phyloP scores from a whole-genome alignment of 2,888 invertebrate species.

The Pycnomerus fuliginosus region DNA sequence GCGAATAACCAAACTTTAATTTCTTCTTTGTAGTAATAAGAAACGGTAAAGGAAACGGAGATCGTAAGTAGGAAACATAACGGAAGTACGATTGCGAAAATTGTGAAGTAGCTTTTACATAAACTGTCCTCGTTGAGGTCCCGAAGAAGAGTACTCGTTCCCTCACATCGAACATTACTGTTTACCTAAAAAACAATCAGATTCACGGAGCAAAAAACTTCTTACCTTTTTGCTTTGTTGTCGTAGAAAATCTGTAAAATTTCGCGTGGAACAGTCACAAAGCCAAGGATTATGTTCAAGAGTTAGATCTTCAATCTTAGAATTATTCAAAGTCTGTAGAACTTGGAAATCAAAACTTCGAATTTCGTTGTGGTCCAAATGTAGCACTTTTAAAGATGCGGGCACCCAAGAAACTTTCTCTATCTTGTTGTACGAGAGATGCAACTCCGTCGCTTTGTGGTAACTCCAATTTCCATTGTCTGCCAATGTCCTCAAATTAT shows the following conservation, averaged over 20 bases:
- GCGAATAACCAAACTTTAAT: conserved; percentile 66
- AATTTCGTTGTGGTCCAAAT: conserved; percentile 8
- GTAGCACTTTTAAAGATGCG: conserved; percentile 8
- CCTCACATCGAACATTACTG: conserved; percentile 1
- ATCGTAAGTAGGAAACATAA: neutral
- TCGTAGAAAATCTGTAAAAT: conserved; percentile 42
- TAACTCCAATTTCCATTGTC: no score
- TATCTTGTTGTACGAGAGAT: conserved; percentile 55
- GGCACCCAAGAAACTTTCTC: conserved; percentile 54
- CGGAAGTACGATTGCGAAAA: no score
- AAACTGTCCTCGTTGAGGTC: conserved; percentile 8
- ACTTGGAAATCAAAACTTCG: conserved; percentile 30
- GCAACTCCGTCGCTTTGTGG: conserved; percentile 53
- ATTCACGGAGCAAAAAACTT: no score
- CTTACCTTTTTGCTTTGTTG: no score
- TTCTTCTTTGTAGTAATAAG: conserved; percentile 53
- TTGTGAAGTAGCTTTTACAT: no score
- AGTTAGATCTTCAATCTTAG: conserved; percentile 43
- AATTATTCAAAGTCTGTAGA: conserved; percentile 46
- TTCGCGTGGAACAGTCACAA: conserved; percentile 57
- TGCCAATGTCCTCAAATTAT: conserved; percentile 20
- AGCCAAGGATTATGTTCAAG: conserved; percentile 59
- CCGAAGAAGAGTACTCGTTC: neutral
- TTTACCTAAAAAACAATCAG: conserved; percentile 4
- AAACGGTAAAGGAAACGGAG: conserved; percentile 8